These are phyloP conservation scores for Aphelinus atriplicis DNA, from an alignment of 1,140 invertebrate genomes.

Conservation along the genomic window DNA sequence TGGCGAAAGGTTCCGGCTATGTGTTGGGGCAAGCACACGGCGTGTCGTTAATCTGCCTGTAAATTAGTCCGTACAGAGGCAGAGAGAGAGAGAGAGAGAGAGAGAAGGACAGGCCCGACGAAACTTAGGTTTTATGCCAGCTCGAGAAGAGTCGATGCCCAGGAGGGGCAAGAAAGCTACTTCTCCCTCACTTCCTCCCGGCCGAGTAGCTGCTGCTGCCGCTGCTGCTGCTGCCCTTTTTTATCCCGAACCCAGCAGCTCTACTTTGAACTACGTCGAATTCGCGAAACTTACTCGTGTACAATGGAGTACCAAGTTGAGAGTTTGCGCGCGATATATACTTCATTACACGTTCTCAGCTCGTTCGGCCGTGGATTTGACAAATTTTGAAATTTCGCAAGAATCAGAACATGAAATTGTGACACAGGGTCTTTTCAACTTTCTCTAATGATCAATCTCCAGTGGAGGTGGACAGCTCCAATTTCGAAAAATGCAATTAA, in stretches of 20 bases:
- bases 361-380: too few relatives aligned
- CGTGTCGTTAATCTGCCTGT: constrained; percentile 26
- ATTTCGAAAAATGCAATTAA: too few relatives aligned
- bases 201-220: background rate
- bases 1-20: background rate
- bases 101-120: background rate
- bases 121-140: constrained; percentile 1
- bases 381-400: too few relatives aligned
- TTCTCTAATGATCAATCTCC: too few relatives aligned
- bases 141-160: background rate
- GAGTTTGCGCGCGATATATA: too few relatives aligned
- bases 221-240: background rate
- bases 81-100: background rate
- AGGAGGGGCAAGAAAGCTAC: background rate
- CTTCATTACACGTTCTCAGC: too few relatives aligned
- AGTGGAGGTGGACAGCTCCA: too few relatives aligned
- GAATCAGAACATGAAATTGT: too few relatives aligned
- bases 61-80: constrained; percentile 8
- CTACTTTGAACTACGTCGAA: background rate
- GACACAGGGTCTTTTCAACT: too few relatives aligned
- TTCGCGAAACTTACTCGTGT: background rate
- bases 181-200: background rate
- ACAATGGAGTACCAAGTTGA: too few relatives aligned
- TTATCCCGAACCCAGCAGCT: background rate
- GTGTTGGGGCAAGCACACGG: constrained; percentile 8